A percentile compares a stretch with the other conserved stretches of the same genome.
phyloP scores from a whole-genome alignment of 2,797 vertebrate genomes.

The Tauraco hartlaubi region DNA sequence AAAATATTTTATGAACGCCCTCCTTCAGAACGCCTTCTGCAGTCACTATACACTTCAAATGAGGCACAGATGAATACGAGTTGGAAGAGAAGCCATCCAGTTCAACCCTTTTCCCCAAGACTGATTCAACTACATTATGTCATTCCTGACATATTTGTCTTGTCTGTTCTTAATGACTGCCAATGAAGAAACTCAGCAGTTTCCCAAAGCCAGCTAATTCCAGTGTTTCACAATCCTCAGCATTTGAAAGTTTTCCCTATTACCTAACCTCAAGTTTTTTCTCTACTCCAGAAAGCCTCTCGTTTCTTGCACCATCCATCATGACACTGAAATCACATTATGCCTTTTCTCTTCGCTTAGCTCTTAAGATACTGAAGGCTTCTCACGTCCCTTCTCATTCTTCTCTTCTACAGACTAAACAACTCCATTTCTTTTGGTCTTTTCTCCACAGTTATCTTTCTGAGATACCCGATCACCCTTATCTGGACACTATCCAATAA shows the following conservation, averaged over 20 bases:
- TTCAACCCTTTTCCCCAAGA: neutral
- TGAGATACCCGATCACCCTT: neutral
- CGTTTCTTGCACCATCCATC: neutral
- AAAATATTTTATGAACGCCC: neutral
- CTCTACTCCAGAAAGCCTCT: neutral
- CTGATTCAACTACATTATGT: neutral
- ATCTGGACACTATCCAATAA: neutral
- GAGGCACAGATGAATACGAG: neutral
- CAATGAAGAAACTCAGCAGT: neutral
- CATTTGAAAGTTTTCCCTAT: neutral
- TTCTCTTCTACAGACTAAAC: conserved; percentile 5
- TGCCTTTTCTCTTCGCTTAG: neutral
- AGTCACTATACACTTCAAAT: neutral
- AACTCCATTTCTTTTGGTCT: neutral
- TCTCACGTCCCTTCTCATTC: neutral
- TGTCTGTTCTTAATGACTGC: neutral
- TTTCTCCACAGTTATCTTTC: neutral
- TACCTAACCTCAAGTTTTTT: neutral
- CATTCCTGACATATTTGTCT: conserved; percentile 40
- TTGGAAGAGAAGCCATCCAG: neutral
- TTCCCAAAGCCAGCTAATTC: neutral
- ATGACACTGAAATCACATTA: neutral
- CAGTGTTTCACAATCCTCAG: neutral
- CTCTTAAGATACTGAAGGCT: neutral
- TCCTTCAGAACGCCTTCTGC: neutral